Percentiles rank a stretch among this genome's conserved stretches.
phyloP scores from a whole-genome alignment of 2,113 vertebrate species.

The Oxyruncus cristatus region DNA sequence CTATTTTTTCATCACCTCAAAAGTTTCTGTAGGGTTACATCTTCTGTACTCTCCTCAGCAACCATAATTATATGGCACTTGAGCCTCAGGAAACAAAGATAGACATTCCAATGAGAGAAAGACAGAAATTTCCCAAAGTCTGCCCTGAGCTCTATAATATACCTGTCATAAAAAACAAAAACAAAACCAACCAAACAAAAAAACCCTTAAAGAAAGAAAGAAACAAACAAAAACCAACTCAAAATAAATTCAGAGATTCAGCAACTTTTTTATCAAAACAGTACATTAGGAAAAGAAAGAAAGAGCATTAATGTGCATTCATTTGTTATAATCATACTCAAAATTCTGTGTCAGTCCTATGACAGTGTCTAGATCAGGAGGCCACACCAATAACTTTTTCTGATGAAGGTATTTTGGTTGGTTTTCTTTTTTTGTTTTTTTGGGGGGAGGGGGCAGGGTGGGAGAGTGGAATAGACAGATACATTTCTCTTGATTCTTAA shows the following conservation, averaged over 20 bases:
- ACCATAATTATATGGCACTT: neutral
- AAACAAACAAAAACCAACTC: neutral
- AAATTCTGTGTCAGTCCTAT: neutral
- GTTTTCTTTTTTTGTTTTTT: neutral
- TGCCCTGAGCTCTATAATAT: neutral
- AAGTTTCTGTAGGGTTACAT: neutral
- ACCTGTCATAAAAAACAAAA: neutral
- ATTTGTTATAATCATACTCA: neutral
- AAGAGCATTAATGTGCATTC: neutral
- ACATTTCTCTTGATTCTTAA: neutral
- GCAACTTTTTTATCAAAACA: neutral
- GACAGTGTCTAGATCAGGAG: neutral
- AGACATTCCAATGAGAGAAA: neutral
- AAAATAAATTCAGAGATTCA: neutral
- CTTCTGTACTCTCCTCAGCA: neutral
- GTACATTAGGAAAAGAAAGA: neutral
- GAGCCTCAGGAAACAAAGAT: neutral
- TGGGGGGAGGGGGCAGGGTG: fast-evolving
- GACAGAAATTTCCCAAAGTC: neutral
- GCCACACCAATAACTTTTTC: neutral
- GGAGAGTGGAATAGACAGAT: neutral
- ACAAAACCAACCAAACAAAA: too few relatives aligned
- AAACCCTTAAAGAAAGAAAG: neutral
- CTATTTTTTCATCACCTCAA: neutral
- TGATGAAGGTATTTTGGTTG: neutral